Conservation (phyloP, 2,113 vertebrate species). For the Chaetops frenatus region DNA sequence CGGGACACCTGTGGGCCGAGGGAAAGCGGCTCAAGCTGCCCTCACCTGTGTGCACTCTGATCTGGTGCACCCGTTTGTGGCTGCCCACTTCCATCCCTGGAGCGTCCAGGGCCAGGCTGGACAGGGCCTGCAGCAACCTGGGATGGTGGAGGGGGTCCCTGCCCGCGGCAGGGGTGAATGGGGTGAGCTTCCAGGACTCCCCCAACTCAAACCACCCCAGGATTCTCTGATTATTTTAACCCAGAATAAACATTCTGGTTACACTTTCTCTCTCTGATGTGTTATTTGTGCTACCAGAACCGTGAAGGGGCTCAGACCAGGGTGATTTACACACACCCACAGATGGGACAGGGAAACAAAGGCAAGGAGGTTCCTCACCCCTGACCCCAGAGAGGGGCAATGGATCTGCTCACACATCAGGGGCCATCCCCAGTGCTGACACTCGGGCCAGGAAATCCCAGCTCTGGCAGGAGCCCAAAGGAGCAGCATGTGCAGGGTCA, state of each 20-base stretch:
- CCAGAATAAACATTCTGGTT: background rate
- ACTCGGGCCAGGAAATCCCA: background rate
- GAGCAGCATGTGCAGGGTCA: rapidly evolving
- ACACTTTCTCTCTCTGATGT: background rate
- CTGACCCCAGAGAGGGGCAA: background rate
- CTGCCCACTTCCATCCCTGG: background rate
- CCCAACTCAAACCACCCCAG: background rate
- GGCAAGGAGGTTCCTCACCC: background rate
- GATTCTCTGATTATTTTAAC: background rate
- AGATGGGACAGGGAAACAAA: background rate
- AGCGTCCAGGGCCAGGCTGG: background rate
- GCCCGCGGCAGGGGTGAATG: rapidly evolving
- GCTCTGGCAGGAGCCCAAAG: rapidly evolving
- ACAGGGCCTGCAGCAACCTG: background rate
- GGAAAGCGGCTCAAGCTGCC: background rate
- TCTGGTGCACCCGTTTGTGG: background rate
- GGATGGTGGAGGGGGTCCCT: background rate
- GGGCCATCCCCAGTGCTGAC: background rate
- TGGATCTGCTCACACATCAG: rapidly evolving
- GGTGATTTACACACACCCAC: rapidly evolving
- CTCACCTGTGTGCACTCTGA: rapidly evolving
- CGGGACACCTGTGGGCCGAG: rapidly evolving
- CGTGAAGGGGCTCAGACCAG: background rate
- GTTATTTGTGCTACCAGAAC: background rate
- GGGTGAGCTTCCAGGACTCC: background rate